These are phyloP conservation scores for Brevimyrus niger DNA, from an alignment of 2,113 vertebrate species.

Conservation along the genomic window DNA sequence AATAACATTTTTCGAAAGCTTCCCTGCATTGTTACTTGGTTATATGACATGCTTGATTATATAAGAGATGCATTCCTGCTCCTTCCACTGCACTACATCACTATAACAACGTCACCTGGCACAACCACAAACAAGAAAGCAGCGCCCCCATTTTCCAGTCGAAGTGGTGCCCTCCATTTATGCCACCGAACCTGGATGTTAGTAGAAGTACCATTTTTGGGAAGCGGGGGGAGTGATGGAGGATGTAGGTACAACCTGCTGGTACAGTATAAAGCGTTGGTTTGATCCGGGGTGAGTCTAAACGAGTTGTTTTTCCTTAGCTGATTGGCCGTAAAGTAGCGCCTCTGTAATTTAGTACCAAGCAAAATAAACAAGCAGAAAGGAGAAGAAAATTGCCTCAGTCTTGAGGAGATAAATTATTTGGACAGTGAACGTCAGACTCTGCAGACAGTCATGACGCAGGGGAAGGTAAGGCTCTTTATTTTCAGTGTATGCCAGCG, in stretches of 20 bases:
- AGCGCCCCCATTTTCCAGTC: conserved; percentile 15
- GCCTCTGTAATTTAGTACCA: background rate
- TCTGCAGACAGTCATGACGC: conserved; percentile 68
- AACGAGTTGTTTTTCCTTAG: background rate
- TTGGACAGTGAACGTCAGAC: conserved; percentile 11
- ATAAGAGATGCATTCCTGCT: background rate
- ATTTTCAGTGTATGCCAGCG: background rate
- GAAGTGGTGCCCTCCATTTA: conserved; percentile 32
- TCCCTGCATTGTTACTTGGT: background rate
- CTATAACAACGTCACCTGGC: background rate
- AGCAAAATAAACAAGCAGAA: background rate
- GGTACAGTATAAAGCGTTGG: conserved; percentile 47
- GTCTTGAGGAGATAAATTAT: background rate
- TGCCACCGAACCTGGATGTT: conserved; percentile 30
- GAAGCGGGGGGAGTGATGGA: conserved; percentile 40
- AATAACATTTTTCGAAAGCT: background rate
- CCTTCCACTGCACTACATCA: background rate
- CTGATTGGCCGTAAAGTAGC: background rate
- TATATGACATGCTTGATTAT: background rate
- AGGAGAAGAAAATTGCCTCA: conserved; percentile 1
- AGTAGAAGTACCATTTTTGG: conserved; percentile 31
- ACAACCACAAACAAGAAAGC: background rate
- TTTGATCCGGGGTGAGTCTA: conserved; percentile 42
- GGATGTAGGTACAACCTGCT: conserved; percentile 47
- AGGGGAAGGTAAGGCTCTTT: conserved; percentile 74